These are phyloP conservation scores for Microtus ochrogaster DNA, from an alignment of 2,113 vertebrate genomes.

Conservation along the genomic window DNA sequence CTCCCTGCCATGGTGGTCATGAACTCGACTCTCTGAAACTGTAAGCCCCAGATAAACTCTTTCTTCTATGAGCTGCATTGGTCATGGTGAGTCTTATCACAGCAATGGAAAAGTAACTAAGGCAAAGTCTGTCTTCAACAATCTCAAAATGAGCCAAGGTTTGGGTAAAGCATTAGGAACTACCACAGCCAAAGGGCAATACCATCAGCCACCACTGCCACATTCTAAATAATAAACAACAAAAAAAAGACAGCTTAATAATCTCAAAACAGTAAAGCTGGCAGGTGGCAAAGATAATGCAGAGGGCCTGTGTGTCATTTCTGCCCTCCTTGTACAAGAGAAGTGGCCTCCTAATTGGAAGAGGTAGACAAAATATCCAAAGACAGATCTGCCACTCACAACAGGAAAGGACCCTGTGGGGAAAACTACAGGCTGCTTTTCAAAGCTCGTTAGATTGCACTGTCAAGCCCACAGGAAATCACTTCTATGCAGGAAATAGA, in stretches of 20 bases:
- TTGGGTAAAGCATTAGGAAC: not conserved
- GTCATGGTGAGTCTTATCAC: not conserved
- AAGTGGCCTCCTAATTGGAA: not conserved
- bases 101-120: not conserved
- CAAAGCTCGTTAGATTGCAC: not conserved
- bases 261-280: not conserved
- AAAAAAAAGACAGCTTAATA: not conserved
- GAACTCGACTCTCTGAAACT: not conserved
- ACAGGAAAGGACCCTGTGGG: not conserved
- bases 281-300: not conserved
- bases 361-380: not conserved
- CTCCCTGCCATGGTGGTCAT: not conserved
- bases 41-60: not conserved
- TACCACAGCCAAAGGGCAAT: not conserved
- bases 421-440: not conserved
- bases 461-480: not conserved
- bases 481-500: not conserved
- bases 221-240: not conserved
- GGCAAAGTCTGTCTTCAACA: not conserved
- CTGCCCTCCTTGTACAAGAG: not conserved
- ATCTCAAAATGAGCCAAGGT: not conserved
- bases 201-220: not conserved
- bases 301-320: not conserved
- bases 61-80: not conserved
- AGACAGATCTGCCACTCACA: not conserved